A percentile compares a stretch with the other conserved stretches of the same genome.
These are phyloP conservation scores for Athene cunicularia DNA, from an alignment of 2,113 vertebrate genomes.

Conservation along the genomic window DNA sequence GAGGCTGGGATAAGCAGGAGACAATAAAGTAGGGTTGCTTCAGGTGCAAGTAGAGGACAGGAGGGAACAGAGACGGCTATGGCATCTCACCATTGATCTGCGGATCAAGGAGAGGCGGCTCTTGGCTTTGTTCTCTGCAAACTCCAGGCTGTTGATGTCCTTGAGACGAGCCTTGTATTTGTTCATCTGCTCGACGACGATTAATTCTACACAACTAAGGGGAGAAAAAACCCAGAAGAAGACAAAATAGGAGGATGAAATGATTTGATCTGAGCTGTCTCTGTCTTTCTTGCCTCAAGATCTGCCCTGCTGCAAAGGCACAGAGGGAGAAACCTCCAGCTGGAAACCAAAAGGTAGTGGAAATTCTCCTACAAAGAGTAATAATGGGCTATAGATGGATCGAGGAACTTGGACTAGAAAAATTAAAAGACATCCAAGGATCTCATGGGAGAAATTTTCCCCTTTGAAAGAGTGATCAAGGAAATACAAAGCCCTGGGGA, in stretches of 20 bases:
- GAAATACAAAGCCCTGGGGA: not conserved
- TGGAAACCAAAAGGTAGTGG: not conserved
- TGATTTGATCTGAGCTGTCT: not conserved
- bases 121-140: conserved; percentile 97
- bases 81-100: conserved; percentile 91
- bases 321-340: not conserved
- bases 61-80: not conserved
- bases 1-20: conserved; percentile 29
- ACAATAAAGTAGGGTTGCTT: conserved; percentile 25
- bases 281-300: not conserved
- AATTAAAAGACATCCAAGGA: not conserved
- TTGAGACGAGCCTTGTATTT: conserved; percentile 95
- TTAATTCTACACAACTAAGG: conserved; percentile 91
- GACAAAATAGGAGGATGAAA: not conserved
- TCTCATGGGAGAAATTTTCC: not conserved
- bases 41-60: conserved; percentile 8
- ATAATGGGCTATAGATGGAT: fast-evolving
- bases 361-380: not conserved
- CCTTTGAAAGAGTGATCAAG: not conserved
- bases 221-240: not conserved
- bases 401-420: not conserved
- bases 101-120: conserved; percentile 91
- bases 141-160: conserved; percentile 97
- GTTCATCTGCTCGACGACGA: conserved; percentile 96
- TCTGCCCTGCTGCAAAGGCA: not conserved